Conservation (phyloP, 2,888 invertebrate genomes). For the Pardosa pseudoannulata region DNA sequence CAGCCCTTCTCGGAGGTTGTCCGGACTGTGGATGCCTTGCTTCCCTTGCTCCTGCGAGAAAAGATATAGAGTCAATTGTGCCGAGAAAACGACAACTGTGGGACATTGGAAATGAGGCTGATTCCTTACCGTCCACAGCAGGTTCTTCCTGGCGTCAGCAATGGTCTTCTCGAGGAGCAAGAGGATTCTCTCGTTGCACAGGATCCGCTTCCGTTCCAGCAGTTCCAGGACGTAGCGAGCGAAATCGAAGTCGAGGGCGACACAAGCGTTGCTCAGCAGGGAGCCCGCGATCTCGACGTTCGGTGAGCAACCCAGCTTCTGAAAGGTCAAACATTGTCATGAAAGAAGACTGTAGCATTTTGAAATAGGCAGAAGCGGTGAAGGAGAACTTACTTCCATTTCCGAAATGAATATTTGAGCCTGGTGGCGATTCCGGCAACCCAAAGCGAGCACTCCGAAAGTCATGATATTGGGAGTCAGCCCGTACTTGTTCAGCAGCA, state of each 20-base stretch:
- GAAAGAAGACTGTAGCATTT: too few species aligned
- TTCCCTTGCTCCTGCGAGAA: constrained; percentile 56
- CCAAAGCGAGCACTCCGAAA: constrained; percentile 89
- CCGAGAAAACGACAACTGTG: too few species aligned
- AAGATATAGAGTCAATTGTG: too few species aligned
- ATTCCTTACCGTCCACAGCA: not conserved
- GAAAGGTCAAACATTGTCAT: too few species aligned
- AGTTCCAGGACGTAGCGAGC: constrained; percentile 84
- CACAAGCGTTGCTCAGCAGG: constrained; percentile 84
- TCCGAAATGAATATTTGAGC: constrained; percentile 83
- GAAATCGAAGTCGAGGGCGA: constrained; percentile 82
- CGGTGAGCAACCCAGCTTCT: constrained; percentile 80
- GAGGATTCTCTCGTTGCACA: constrained; percentile 77
- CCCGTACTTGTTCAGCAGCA: constrained; percentile 79
- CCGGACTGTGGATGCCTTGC: constrained; percentile 15
- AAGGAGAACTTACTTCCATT: constrained; percentile 83
- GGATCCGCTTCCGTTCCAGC: constrained; percentile 82
- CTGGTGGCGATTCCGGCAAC: constrained; percentile 83
- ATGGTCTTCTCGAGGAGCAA: constrained; percentile 26
- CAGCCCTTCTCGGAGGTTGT: constrained; percentile 7
- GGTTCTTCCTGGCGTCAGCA: constrained; percentile 31
- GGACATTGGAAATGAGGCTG: too few species aligned
- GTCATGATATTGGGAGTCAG: constrained; percentile 85
- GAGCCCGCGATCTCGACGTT: constrained; percentile 87
- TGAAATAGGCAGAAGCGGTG: too few species aligned